phyloP scores from a whole-genome alignment of 2,888 invertebrate genomes.

The Chalcis sispes region DNA sequence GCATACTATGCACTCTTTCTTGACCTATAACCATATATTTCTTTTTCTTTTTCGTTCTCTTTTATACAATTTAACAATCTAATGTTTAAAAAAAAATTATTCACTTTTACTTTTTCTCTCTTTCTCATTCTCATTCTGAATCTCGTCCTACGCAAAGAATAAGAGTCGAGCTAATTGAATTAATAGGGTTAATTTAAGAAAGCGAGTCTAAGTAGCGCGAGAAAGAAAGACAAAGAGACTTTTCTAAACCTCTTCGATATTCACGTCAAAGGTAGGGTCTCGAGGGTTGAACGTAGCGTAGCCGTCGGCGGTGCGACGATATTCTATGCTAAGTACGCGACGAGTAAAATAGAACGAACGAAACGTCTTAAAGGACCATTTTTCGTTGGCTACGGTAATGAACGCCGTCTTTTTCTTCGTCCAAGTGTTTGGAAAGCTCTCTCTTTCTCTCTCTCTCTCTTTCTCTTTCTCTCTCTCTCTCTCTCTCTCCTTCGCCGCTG shows the following conservation, averaged over 20 bases:
- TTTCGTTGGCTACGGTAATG: slow-evolving; percentile 2
- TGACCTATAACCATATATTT: too few relatives aligned
- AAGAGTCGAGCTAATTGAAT: slow-evolving; percentile 54
- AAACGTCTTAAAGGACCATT: slow-evolving; percentile 11
- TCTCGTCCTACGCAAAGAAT: too few relatives aligned
- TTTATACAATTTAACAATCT: too few relatives aligned
- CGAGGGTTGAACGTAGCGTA: too few relatives aligned
- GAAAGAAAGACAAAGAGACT: not conserved
- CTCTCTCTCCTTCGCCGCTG: not conserved
- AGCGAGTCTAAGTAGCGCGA: not conserved
- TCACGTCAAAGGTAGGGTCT: not conserved
- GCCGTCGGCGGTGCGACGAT: not conserved
- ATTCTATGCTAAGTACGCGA: slow-evolving; percentile 14
- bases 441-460: slow-evolving; percentile 7
- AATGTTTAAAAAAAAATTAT: too few relatives aligned
- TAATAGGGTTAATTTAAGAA: slow-evolving; percentile 59
- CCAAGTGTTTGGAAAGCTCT: slow-evolving; percentile 20
- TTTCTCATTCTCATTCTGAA: too few relatives aligned
- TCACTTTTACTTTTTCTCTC: too few relatives aligned
- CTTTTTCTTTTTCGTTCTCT: too few relatives aligned
- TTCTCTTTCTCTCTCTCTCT: not conserved
- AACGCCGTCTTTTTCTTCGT: slow-evolving; percentile 10
- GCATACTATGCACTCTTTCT: too few relatives aligned
- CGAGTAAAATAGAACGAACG: too few relatives aligned
- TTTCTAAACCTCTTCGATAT: slow-evolving; percentile 3